Conservation (phyloP, 2,113 vertebrate genomes). For the Tichodroma muraria region DNA sequence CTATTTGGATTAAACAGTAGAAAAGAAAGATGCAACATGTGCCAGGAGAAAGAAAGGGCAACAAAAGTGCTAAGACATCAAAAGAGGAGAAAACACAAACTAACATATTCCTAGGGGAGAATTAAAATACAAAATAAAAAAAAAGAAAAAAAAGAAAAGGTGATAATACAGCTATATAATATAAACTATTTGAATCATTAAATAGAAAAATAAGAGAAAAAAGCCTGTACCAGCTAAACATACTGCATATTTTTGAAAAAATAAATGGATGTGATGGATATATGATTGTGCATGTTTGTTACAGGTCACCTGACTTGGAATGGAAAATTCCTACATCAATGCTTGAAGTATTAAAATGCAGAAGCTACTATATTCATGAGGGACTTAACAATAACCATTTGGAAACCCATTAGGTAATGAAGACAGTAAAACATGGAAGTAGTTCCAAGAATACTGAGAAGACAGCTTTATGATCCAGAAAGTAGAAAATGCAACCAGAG, state of each 20-base stretch:
- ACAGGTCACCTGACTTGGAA: neutral
- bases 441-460: slow-evolving; percentile 41
- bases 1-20: neutral
- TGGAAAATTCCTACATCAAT: neutral
- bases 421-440: slow-evolving; percentile 45
- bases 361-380: neutral
- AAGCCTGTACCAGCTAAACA: neutral
- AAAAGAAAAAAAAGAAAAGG: neutral
- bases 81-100: neutral
- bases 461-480: slow-evolving; percentile 60
- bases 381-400: slow-evolving; percentile 46
- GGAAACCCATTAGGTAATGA: slow-evolving; percentile 47
- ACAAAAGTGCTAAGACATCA: neutral
- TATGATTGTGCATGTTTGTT: neutral
- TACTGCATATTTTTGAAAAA: neutral
- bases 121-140: neutral
- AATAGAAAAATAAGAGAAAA: neutral
- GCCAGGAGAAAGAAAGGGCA: neutral
- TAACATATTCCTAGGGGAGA: neutral
- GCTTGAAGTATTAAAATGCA: slow-evolving; percentile 10
- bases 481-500: slow-evolving; percentile 44
- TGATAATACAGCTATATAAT: neutral
- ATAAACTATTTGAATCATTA: neutral
- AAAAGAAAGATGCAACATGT: neutral
- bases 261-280: neutral